Evolutionary conservation across 2,797 vertebrate species (phyloP).

Genomic region (Nyctibius grandis): DNA sequence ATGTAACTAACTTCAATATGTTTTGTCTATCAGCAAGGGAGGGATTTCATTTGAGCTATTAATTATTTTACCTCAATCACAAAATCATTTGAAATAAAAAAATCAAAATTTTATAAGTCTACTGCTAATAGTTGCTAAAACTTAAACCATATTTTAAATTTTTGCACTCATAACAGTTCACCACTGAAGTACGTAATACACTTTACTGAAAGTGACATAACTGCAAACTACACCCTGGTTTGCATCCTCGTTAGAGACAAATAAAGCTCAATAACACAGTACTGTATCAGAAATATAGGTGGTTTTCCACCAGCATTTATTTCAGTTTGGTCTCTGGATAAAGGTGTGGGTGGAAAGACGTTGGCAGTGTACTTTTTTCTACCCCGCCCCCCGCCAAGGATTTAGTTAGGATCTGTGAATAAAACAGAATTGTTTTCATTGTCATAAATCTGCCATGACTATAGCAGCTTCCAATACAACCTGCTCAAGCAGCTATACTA

Average conservation of each 20-base stretch:
- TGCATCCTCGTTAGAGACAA: background rate
- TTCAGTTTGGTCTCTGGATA: background rate
- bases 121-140: background rate
- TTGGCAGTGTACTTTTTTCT: background rate
- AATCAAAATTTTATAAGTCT: background rate
- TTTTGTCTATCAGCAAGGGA: too few species aligned
- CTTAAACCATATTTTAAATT: background rate
- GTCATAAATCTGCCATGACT: background rate
- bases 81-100: too few species aligned
- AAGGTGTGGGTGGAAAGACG: background rate
- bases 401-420: constrained; percentile 9
- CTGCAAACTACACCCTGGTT: background rate
- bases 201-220: background rate
- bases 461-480: background rate
- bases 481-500: background rate
- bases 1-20: too few species aligned
- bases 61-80: too few species aligned
- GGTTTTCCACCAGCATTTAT: background rate
- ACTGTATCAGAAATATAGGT: background rate
- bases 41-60: too few species aligned
- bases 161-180: background rate
- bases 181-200: background rate
- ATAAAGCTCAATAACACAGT: background rate
- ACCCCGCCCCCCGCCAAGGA: too few species aligned
- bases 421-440: constrained; percentile 19